Base-by-base conservation (phyloP, 2,797 vertebrate genomes). In the Crypturellus tataupa region DNA sequence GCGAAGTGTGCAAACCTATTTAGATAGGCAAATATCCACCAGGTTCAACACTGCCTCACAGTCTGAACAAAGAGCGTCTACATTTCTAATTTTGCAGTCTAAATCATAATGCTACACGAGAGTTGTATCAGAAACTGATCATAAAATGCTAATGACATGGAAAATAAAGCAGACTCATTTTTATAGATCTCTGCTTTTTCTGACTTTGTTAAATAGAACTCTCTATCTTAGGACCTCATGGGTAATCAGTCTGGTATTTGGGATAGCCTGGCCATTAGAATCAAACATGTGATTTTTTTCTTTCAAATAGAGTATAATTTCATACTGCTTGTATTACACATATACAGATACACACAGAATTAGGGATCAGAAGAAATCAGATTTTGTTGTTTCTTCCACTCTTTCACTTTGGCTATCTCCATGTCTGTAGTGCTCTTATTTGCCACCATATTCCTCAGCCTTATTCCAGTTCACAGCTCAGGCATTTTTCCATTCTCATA, bases 121-220 rank as follows among this genome's bases (percentile, higher is more conserved):
- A 76, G 49, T 55, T 60, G 39, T 44, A 80, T 53, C 53, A 90
- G 68, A 53, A 87, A 77, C n/a, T 0, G 0, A 51, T 53, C 69
- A n/a, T 39, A 73, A 87, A 85, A 70, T 42, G 33, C 40, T 70
- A 65, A 76, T 35, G 47, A 83, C 16, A 67, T 31, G 75, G 83
- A 83, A 94, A 87, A 96, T 88, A 94, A 96, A 94, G 37, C 8
- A 71, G 47, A 70, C 31, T 29, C 29, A 55, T 27, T 80, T 86
- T 81, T 58, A 75, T 15, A 8, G 44, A 60, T 73, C 19, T 85
- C 63, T 81, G 67, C 69, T 33, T 73, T 91, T 89, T 37, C 47
- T 86, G 69, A 85, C 37, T 53, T 62, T 65, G 67, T 53, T 92
- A 56, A 86, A 84, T 1, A 44, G 59, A 13, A 4, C 21, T 4